Percentiles rank a stretch among this genome's conserved stretches.
phyloP scores from a whole-genome alignment of 1,140 invertebrate species.

The Drosophila bocki region DNA sequence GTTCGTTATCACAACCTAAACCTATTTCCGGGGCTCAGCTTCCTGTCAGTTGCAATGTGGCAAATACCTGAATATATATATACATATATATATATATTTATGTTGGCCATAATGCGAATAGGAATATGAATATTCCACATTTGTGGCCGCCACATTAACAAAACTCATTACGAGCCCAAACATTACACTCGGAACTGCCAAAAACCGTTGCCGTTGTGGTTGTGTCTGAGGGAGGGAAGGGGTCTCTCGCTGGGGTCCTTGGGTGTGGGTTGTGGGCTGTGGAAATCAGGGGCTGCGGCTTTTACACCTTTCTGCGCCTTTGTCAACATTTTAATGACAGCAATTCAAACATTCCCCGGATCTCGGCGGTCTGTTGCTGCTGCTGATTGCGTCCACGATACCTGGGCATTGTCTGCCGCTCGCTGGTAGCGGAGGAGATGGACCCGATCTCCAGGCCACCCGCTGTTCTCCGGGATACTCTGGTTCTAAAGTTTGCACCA shows the following conservation, averaged over 20 bases:
- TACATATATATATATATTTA: neutral
- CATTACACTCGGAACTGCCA: neutral
- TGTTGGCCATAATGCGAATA: constrained; percentile 26
- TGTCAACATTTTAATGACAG: constrained; percentile 85
- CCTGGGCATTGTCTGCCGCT: constrained; percentile 62
- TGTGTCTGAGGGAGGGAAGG: neutral
- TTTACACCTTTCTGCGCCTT: constrained; percentile 82
- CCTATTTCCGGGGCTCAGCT: constrained; percentile 28
- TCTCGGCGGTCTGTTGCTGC: constrained; percentile 11
- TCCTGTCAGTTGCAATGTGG: constrained; percentile 38
- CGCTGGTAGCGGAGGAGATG: neutral
- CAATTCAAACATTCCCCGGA: constrained; percentile 73
- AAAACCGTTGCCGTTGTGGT: constrained; percentile 6
- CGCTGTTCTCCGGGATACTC: constrained; percentile 35
- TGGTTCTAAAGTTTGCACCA: constrained; percentile 62
- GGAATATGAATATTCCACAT: constrained; percentile 53
- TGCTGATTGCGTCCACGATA: constrained; percentile 70
- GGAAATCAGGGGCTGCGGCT: constrained; percentile 38
- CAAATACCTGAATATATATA: constrained; percentile 15
- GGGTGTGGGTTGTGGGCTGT: neutral
- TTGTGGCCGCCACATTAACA: constrained; percentile 72
- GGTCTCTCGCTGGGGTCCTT: neutral
- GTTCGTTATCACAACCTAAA: neutral
- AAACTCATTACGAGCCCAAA: constrained; percentile 64
- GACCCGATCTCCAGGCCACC: constrained; percentile 14